phyloP scores from a whole-genome alignment of 2,888 invertebrate species.

The Lymantria monacha region DNA sequence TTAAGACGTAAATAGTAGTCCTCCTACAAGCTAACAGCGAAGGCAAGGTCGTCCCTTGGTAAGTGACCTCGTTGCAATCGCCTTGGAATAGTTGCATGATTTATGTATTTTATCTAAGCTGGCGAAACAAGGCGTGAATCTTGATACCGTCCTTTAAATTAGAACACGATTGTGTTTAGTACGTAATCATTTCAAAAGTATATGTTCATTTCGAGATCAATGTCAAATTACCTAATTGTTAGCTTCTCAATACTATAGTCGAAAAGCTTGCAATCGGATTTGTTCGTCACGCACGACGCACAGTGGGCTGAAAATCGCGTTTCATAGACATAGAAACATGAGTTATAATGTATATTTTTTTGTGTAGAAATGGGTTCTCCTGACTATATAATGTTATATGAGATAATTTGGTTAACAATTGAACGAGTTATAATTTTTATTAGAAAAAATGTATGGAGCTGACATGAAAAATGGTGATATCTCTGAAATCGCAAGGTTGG shows the following conservation, averaged over 20 bases:
- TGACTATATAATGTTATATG: too few species aligned
- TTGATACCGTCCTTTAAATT: conserved; percentile 37
- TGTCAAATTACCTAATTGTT: not conserved
- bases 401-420: too few species aligned
- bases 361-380: too few species aligned
- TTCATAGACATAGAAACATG: too few species aligned
- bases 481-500: too few species aligned
- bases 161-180: conserved; percentile 29
- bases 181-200: not conserved
- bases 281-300: conserved; percentile 44
- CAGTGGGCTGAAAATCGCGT: too few species aligned
- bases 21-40: conserved; percentile 61
- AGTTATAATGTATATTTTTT: too few species aligned
- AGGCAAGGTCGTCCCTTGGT: conserved; percentile 75
- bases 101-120: conserved; percentile 67
- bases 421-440: too few species aligned
- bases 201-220: conserved; percentile 8
- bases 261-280: conserved; percentile 36
- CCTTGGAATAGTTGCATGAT: conserved; percentile 80
- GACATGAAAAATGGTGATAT: too few species aligned
- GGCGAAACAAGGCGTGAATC: conserved; percentile 50
- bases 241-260: conserved; percentile 17
- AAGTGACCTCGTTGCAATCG: conserved; percentile 73
- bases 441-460: too few species aligned
- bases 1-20: conserved; percentile 46